These are phyloP conservation scores for Pseudorhombus dupliciocellatus DNA, from an alignment of 2,113 vertebrate species.

Conservation along the genomic window DNA sequence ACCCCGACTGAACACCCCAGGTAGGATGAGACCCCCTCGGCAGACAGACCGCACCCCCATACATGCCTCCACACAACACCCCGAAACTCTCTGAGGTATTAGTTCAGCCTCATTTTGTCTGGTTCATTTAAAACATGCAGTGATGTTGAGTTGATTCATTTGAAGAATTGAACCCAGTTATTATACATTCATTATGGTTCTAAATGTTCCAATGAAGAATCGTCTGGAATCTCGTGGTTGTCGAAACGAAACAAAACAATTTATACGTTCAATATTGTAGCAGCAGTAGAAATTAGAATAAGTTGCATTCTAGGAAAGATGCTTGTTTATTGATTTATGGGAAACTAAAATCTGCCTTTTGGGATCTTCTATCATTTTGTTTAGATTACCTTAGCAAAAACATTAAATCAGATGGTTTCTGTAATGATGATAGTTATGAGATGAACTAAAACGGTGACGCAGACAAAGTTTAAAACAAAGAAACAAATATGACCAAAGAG, in stretches of 20 bases:
- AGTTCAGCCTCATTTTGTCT: background rate
- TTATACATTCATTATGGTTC: background rate
- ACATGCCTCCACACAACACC: background rate
- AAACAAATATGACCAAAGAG: background rate
- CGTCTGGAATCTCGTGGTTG: background rate
- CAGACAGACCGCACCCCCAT: constrained; percentile 7
- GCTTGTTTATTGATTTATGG: background rate
- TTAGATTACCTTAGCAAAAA: no score
- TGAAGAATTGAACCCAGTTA: background rate
- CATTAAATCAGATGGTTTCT: no score
- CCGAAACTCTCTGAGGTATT: background rate
- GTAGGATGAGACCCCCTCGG: constrained; percentile 55
- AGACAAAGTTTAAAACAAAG: background rate
- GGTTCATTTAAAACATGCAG: background rate
- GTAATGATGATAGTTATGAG: no score
- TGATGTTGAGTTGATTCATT: background rate
- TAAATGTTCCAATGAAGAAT: background rate
- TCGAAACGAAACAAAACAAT: background rate
- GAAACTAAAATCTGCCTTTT: background rate
- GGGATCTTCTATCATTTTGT: no score
- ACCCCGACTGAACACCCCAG: constrained; percentile 69
- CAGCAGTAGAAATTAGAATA: background rate
- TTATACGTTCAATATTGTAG: background rate
- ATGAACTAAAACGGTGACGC: no score
- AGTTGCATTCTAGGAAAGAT: no score